Evolutionary conservation across 23 tunicate species (phyloP), one percentile per base, ranked within the genome.

Genomic region (Trididemnum miniatum): DNA sequence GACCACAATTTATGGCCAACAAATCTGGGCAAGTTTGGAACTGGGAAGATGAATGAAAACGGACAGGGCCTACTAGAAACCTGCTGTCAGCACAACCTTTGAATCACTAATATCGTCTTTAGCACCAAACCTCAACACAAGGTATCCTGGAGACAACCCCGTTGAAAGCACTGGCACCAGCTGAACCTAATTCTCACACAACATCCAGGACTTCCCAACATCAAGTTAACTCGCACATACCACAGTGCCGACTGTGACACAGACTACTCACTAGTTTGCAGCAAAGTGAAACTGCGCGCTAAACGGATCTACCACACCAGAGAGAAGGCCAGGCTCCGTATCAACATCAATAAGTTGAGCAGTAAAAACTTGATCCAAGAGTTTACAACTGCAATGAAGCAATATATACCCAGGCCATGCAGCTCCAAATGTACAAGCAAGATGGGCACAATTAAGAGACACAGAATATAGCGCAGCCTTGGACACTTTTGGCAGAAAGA

Each of bases 11-110:
- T 23, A 25, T 64, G 71, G 71, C 71, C n/a, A 7, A 15, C n/a
- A 64, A 12, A 23, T 23, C 18, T 64, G 9, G 71, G 71, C 29
- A 7, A 9, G n/a, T 64, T 64, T 22, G 71, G 71, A 15, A 64
- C 9, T 12, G 71, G 71, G 31, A 64, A 64, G 23, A 15, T 64
- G 9, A 64, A 64, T 64, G 71, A 64, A 64, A 64, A 64, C 31
- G 18, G 71, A 64, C 71, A 12, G 71, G 9, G 71, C n/a, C 71
- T 64, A 12, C 23, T 64, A 7, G 71, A 64, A 22, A 7, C 22
- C 30, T 64, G 71, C 71, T 64, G n/a, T 7, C 22, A 7, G 7
- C 71, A 27, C 9, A 27, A 27, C 23, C 31, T 64, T 18, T 64
- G 71, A 7, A 27, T 64, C 22, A 12, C 71, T 7, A 64, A 64